phyloP scores from a whole-genome alignment of 2,888 invertebrate genomes.

The Drosophila anomalata region DNA sequence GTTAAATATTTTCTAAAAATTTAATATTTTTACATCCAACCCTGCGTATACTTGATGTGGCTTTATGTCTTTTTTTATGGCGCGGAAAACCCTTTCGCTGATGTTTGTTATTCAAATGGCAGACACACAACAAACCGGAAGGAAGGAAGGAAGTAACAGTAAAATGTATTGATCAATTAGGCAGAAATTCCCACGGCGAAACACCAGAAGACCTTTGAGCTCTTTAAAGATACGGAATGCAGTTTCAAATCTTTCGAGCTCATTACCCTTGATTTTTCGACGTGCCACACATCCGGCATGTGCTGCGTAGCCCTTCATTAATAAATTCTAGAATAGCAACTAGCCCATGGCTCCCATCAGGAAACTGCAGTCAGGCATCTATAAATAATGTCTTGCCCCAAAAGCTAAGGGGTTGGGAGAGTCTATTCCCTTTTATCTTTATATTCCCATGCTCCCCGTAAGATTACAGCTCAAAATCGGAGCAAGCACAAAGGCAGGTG shows the following conservation, averaged over 20 bases:
- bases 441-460: conserved; percentile 1
- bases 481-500: background rate
- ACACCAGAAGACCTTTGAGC: background rate
- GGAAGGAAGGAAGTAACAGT: conserved; percentile 42
- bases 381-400: conserved; percentile 32
- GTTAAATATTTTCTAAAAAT: background rate
- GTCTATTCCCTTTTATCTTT: background rate
- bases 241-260: conserved; percentile 22
- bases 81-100: conserved; percentile 69
- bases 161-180: conserved; percentile 73
- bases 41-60: conserved; percentile 39
- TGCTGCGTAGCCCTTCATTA: conserved; percentile 29
- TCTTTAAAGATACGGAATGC: background rate
- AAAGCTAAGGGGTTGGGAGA: conserved; percentile 17
- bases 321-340: conserved; percentile 41
- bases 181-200: conserved; percentile 60
- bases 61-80: conserved; percentile 58
- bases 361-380: conserved; percentile 21
- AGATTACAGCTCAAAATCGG: conserved; percentile 21
- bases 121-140: conserved; percentile 34
- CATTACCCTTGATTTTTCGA: conserved; percentile 9
- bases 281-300: background rate
- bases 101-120: conserved; percentile 65
- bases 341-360: conserved; percentile 22
- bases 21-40: conserved; percentile 21